A percentile compares a stretch with the other conserved stretches of the same genome.
Conservation (phyloP, 1,140 invertebrate genomes). For the Achroia grisella region DNA sequence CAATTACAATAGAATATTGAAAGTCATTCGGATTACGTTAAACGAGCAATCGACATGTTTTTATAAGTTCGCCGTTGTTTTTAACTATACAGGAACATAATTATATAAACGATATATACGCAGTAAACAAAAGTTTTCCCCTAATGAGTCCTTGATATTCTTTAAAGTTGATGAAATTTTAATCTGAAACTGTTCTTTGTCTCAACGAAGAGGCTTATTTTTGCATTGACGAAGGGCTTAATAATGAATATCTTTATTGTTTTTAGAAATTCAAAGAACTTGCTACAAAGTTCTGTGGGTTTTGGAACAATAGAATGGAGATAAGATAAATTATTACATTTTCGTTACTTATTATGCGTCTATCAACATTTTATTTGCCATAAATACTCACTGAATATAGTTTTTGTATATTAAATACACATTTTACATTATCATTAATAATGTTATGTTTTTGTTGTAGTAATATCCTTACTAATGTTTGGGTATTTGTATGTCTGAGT, state of each 20-base stretch:
- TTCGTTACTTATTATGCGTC: background rate
- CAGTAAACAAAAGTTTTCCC: background rate
- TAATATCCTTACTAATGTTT: no score
- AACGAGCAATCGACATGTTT: background rate
- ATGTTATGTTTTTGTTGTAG: no score
- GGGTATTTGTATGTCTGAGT: no score
- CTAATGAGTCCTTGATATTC: conserved; percentile 1
- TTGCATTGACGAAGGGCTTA: conserved; percentile 8
- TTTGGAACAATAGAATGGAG: conserved; percentile 8
- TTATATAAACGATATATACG: background rate
- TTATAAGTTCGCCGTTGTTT: background rate
- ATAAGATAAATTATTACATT: conserved; percentile 9
- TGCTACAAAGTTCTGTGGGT: conserved; percentile 7
- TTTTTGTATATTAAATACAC: no score
- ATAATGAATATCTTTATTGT: conserved; percentile 11
- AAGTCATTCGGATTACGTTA: background rate
- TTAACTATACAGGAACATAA: no score
- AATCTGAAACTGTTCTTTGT: conserved; percentile 8
- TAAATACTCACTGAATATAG: no score
- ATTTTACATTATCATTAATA: no score
- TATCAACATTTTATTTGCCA: no score
- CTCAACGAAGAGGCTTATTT: conserved; percentile 5
- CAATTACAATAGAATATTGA: background rate
- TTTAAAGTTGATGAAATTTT: conserved; percentile 8
- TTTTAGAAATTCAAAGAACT: conserved; percentile 10